A percentile compares a stretch with the other conserved stretches of the same genome.
phyloP scores from a whole-genome alignment of 2,113 vertebrate species.

The Amblyopsis rosae region DNA sequence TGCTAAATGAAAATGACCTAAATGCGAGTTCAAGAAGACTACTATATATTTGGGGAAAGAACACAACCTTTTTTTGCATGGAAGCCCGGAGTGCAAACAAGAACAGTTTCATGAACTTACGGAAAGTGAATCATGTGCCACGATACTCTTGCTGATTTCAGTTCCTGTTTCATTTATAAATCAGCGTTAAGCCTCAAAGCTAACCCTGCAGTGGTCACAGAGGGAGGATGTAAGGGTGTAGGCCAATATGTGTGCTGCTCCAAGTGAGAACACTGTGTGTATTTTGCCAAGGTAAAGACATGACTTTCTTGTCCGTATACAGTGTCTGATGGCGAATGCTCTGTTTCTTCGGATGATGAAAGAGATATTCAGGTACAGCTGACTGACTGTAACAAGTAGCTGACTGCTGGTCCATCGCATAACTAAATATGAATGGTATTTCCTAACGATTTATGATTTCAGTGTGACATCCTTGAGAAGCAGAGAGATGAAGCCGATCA shows the following conservation, averaged over 20 bases:
- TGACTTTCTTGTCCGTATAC: slow-evolving; percentile 8
- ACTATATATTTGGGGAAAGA: no score
- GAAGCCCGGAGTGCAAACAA: no score
- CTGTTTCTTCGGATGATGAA: slow-evolving; percentile 66
- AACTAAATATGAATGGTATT: not conserved
- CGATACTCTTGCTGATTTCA: no score
- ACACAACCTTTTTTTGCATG: no score
- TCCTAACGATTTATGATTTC: slow-evolving; percentile 15
- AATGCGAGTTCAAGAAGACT: no score
- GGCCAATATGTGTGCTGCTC: not conserved
- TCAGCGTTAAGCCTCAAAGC: no score
- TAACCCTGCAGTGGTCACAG: no score
- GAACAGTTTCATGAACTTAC: no score
- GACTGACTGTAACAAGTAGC: not conserved
- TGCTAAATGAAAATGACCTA: no score
- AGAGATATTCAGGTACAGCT: slow-evolving; percentile 67
- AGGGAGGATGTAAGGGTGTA: slow-evolving; percentile 14
- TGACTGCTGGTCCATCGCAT: not conserved
- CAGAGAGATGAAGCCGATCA: slow-evolving; percentile 66
- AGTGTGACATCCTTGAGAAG: slow-evolving; percentile 60
- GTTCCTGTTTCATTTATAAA: no score
- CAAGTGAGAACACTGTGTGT: not conserved
- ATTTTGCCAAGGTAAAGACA: not conserved
- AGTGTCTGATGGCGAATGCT: slow-evolving; percentile 62
- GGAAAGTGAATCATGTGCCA: no score